These are phyloP conservation scores for Ictalurus punctatus DNA, from an alignment of 2,113 vertebrate genomes.

Conservation along the genomic window DNA sequence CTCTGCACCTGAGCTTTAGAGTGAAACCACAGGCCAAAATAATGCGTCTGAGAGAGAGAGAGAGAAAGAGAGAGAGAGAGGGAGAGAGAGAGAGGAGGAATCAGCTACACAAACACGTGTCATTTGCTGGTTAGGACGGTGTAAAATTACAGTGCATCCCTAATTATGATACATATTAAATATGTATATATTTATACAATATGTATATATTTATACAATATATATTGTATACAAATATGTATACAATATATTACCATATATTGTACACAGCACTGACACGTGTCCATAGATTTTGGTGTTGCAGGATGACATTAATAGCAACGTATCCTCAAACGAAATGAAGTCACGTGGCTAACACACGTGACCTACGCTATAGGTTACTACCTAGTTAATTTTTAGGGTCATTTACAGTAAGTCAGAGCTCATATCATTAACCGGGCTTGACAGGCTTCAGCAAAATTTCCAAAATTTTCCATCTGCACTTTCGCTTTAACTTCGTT, in stretches of 20 bases:
- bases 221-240: too few relatives aligned
- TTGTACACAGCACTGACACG: not conserved
- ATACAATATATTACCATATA: not conserved
- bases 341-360: too few relatives aligned
- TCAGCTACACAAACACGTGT: not conserved
- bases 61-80: slow-evolving; percentile 48
- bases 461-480: not conserved
- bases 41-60: slow-evolving; percentile 79
- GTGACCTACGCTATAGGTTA: too few relatives aligned
- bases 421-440: not conserved
- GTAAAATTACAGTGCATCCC: not conserved
- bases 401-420: not conserved
- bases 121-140: not conserved
- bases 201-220: too few relatives aligned
- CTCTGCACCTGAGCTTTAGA: slow-evolving; percentile 88
- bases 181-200: too few relatives aligned
- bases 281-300: not conserved
- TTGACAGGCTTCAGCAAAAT: not conserved
- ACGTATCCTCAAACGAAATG: too few relatives aligned
- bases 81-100: not conserved
- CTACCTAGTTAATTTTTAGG: too few relatives aligned
- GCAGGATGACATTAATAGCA: not conserved
- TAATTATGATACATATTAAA: not conserved
- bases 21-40: slow-evolving; percentile 95
- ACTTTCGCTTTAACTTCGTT: not conserved